These are phyloP conservation scores for Plagodis pulveraria DNA, from an alignment of 2,888 invertebrate species.

Conservation along the genomic window DNA sequence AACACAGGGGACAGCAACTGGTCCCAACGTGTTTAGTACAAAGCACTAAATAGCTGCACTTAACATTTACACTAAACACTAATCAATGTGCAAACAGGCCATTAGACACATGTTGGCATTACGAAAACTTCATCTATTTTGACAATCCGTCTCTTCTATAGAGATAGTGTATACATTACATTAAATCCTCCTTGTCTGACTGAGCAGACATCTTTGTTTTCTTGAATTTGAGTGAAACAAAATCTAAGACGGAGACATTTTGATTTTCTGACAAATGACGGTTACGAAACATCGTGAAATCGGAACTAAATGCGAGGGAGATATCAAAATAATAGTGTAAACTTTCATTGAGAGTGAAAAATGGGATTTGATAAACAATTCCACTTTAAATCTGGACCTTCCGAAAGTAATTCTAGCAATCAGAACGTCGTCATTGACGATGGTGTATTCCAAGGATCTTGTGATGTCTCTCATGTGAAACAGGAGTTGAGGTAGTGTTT, in stretches of 20 bases:
- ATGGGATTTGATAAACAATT: conserved; percentile 44
- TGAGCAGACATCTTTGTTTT: conserved; percentile 30
- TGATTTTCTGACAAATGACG: conserved; percentile 42
- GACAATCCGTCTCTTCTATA: too few species aligned
- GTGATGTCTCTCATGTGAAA: conserved; percentile 36
- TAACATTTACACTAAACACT: too few species aligned
- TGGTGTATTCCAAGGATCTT: conserved; percentile 31
- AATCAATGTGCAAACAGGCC: too few species aligned
- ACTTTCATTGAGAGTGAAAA: conserved; percentile 16
- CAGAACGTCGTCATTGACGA: conserved; percentile 47
- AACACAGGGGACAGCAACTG: too few species aligned
- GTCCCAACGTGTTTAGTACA: too few species aligned
- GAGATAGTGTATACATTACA: too few species aligned
- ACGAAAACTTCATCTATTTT: too few species aligned
- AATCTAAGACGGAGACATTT: conserved; percentile 35
- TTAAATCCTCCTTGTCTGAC: too few species aligned
- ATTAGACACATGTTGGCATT: too few species aligned
- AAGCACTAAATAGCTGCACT: too few species aligned
- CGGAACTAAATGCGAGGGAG: conserved; percentile 41
- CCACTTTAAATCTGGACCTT: conserved; percentile 20
- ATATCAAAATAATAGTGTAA: conserved; percentile 37
- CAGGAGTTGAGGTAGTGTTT: conserved; percentile 35
- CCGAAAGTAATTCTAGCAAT: conserved; percentile 28
- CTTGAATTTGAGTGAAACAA: conserved; percentile 40
- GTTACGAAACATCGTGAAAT: conserved; percentile 36